phyloP scores from a whole-genome alignment of 2,888 invertebrate genomes.

The Tachina fera region DNA sequence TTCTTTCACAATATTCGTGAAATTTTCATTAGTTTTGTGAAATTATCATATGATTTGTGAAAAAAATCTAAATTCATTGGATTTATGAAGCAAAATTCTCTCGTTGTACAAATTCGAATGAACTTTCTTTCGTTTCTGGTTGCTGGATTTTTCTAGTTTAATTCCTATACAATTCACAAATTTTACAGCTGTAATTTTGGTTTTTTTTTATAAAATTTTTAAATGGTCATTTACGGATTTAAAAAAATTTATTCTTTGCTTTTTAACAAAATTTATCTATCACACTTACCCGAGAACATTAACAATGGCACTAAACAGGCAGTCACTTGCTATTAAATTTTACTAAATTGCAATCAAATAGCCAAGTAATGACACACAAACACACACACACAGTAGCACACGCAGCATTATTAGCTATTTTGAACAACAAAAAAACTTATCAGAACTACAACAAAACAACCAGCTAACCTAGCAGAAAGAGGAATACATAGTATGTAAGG shows the following conservation, averaged over 20 bases:
- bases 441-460: not conserved
- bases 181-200: not conserved
- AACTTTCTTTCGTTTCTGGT: too few relatives aligned
- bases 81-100: too few relatives aligned
- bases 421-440: not conserved
- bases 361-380: constrained; percentile 49
- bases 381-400: not conserved
- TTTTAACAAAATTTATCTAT: not conserved
- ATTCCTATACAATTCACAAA: too few relatives aligned
- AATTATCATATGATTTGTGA: too few relatives aligned
- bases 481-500: not conserved
- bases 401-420: not conserved
- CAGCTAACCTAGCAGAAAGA: not conserved
- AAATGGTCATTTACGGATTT: not conserved
- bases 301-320: constrained; percentile 19
- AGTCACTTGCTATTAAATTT: constrained; percentile 61
- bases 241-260: not conserved
- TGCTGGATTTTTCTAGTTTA: too few relatives aligned
- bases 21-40: too few relatives aligned
- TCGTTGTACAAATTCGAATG: too few relatives aligned
- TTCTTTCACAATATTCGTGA: too few relatives aligned
- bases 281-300: not conserved
- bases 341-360: constrained; percentile 65
- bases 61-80: too few relatives aligned
- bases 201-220: not conserved